Base-by-base conservation (phyloP, 37 sponge, comb jelly and placozoan genomes). In the Amphimedon queenslandica region DNA sequence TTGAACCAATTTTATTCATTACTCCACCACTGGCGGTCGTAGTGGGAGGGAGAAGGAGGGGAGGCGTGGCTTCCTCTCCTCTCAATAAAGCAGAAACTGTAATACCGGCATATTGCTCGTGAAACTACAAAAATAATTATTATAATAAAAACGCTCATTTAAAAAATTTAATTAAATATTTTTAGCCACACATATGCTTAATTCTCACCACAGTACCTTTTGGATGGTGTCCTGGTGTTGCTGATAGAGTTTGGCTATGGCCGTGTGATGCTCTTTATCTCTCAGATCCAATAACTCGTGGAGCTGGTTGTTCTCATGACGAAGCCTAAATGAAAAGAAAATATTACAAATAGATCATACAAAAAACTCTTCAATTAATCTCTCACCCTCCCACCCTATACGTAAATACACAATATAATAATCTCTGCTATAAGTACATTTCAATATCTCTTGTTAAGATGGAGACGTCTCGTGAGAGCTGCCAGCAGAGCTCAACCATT, bases 401-500 rank as follows among this genome's bases (percentile, higher is more conserved):
- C 53, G 13, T 47, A 8, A 8, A 47, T 47, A 47, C 13, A 47
- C 53, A 18, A 47, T 47, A 47, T 13, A 47, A 47, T 13, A 47
- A n/a, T n/a, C 53, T 18, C 13, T 18, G 53, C 13, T 47, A 13
- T 47, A 47, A 8, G 13, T 36, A 88, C 89, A 77, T 70, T 10
- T 58, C 32, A 31, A 87, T 69, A 37, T 80, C 77, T 42, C 80
- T 71, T 4, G 51, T 51, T 36, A 87, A 75, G 0, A 74, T 66
- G 28, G 79, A 41, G 43, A 82, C 72, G 18, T 91, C 80, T 5
- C 63, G 56, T 23, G 86, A 85, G 31, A 91, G 69, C 32, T 78
- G 34, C 71, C 75, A 82, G 55, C 83, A 86, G 2, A 82, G 72
- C 47, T 86, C 82, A 31, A 81, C 75, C 73, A 81, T 86, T 21